These are phyloP conservation scores for Manis pentadactyla DNA, from an alignment of 2,797 vertebrate species.

Conservation along the genomic window DNA sequence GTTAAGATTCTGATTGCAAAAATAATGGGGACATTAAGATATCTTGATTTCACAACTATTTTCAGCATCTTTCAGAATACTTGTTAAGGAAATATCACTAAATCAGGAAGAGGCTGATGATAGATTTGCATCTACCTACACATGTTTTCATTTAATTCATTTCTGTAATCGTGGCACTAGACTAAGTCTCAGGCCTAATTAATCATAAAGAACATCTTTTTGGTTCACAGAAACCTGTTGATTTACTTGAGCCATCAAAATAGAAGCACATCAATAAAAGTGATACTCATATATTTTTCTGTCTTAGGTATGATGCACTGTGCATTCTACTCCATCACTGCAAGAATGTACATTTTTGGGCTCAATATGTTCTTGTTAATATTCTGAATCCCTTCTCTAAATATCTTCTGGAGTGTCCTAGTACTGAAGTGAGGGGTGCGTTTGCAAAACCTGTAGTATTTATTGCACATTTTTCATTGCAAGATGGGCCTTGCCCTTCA, in stretches of 20 bases:
- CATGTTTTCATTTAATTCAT: too few relatives aligned
- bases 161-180: too few relatives aligned
- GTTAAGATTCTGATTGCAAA: background rate
- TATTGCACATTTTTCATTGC: conserved; percentile 98
- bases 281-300: background rate
- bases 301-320: conserved; percentile 95
- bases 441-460: conserved; percentile 99
- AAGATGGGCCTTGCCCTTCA: conserved; percentile 96
- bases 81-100: background rate
- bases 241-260: background rate
- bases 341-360: conserved; percentile 99
- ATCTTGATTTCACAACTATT: background rate
- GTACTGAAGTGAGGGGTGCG: conserved; percentile 96
- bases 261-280: background rate
- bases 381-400: conserved; percentile 97
- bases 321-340: conserved; percentile 98
- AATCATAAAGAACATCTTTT: background rate
- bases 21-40: background rate
- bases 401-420: conserved; percentile 97
- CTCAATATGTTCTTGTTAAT: conserved; percentile 97
- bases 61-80: background rate
- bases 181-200: too few relatives aligned
- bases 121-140: background rate
- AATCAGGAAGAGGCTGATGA: background rate
- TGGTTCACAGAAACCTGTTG: background rate